phyloP scores from a whole-genome alignment of 2,797 vertebrate genomes.

The Lacerta agilis region DNA sequence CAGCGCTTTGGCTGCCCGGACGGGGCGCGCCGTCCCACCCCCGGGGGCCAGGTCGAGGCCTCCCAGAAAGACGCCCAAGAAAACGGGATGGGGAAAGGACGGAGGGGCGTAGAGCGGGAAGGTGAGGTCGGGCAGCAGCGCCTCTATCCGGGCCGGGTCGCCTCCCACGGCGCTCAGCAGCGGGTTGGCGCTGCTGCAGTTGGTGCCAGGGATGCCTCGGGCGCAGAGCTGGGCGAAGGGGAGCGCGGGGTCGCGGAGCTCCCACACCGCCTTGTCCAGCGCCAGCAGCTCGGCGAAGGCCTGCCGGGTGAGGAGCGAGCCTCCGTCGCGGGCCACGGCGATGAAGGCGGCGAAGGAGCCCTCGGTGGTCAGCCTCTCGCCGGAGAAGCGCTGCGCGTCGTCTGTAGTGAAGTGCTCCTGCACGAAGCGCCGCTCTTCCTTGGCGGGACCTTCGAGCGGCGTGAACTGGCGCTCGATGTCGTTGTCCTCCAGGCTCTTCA shows the following conservation, averaged over 20 bases:
- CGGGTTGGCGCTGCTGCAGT: slow-evolving; percentile 72
- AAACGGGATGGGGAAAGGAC: accelerated
- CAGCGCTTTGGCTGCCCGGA: slow-evolving; percentile 53
- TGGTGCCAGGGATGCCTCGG: not conserved
- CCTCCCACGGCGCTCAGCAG: slow-evolving; percentile 67
- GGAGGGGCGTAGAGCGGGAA: not conserved
- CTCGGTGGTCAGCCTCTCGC: slow-evolving; percentile 74
- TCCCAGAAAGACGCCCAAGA: slow-evolving; percentile 35
- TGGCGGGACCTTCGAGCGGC: slow-evolving; percentile 79
- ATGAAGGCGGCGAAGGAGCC: slow-evolving; percentile 71
- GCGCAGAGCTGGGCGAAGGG: slow-evolving; percentile 77
- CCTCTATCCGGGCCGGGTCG: not conserved
- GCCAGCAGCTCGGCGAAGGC: slow-evolving; percentile 72
- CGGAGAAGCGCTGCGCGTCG: slow-evolving; percentile 77
- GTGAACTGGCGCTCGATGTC: slow-evolving; percentile 82
- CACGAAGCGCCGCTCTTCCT: slow-evolving; percentile 81
- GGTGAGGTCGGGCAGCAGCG: not conserved
- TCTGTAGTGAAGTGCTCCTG: slow-evolving; percentile 73
- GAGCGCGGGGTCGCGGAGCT: slow-evolving; percentile 46
- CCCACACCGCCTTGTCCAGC: slow-evolving; percentile 73
- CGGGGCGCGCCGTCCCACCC: accelerated
- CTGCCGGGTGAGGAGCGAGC: slow-evolving; percentile 70
- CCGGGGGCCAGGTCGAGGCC: slow-evolving; percentile 29
- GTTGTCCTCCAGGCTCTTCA: slow-evolving; percentile 72
- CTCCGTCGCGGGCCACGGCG: slow-evolving; percentile 8